Evolutionary conservation across 2,888 invertebrate species (phyloP).

Genomic region (Drosophila nr. perissopoda): DNA sequence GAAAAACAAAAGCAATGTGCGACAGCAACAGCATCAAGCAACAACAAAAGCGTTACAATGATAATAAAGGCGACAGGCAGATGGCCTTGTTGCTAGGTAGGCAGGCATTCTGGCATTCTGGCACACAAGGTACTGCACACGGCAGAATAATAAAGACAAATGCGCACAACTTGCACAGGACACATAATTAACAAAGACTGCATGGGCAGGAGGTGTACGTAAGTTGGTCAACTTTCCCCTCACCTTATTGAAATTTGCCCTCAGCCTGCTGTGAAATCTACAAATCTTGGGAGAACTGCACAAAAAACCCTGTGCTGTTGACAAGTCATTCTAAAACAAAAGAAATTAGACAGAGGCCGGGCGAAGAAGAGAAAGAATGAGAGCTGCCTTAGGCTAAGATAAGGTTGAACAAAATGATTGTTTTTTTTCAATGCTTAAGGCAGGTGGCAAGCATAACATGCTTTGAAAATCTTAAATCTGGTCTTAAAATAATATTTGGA

Average conservation of each 20-base stretch:
- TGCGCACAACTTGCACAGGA: conserved; percentile 75
- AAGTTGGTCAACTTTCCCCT: conserved; percentile 30
- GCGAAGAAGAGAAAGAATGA: neutral
- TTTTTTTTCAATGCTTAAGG: neutral
- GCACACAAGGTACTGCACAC: conserved; percentile 3
- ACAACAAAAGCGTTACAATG: conserved; percentile 66
- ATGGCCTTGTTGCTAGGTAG: conserved; percentile 74
- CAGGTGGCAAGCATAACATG: neutral
- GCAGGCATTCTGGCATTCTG: conserved; percentile 37
- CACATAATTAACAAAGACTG: conserved; percentile 71
- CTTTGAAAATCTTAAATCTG: neutral
- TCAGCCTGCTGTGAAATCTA: neutral
- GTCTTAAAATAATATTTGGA: neutral
- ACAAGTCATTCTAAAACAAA: conserved; percentile 4
- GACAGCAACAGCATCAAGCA: conserved; percentile 31
- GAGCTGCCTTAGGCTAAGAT: neutral
- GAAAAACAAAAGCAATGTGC: conserved; percentile 71
- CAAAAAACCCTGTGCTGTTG: conserved; percentile 20
- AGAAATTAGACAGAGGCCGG: neutral
- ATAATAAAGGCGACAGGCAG: conserved; percentile 73
- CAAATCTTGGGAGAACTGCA: conserved; percentile 19
- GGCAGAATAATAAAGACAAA: conserved; percentile 72
- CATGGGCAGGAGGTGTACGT: conserved; percentile 4
- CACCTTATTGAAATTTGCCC: conserved; percentile 30
- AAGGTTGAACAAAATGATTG: neutral